Base-by-base conservation (phyloP, 2,797 vertebrate species). In the Chromobotia macracanthus region DNA sequence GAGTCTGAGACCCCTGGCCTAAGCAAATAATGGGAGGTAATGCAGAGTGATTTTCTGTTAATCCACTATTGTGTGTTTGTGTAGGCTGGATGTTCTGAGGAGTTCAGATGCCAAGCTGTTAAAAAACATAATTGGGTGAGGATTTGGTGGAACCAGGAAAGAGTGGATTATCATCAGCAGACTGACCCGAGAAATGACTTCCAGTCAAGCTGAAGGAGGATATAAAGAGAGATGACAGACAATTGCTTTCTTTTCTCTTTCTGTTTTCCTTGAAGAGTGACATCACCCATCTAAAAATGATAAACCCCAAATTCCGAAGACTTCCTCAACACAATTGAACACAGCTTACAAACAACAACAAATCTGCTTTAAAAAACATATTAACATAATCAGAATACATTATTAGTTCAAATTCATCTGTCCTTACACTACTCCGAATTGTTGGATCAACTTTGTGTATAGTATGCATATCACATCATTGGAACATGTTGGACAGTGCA, bases 131-230 rank as follows among this genome's bases (percentile, higher is more conserved):
- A 63, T 23, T 21, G 13, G 11, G 3, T 21, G 55, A 58, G 55
- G 10, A 58, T 23, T 13, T 25, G 11, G 23, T 8, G 16, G 18
- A 71, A 71, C 12, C 51, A 56, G 31, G 12, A 55, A 56, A 21
- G 12, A 21, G 50, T 21, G 68, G n/a, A 71, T 55, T 71, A 55
- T 71, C 25, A 55, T 31, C 48, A 55, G 48, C 9, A 70, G 50
- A 53, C 50, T 71, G 68, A 31, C 12, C n/a, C 2, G 2, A 18
- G 28, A 71, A 71, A 71, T 71, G 18, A 71, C 12, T 19, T 71
- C 13, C 50, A 55, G 50, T 35, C 31, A 38, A 19, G 68, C 50
- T 63, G 60, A 25, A 61, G 25, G 58, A 71, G 28, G 28, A 55
- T 38, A 38, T 53, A 70, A 19, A n/a, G 9, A 11, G 23, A 68